phyloP scores from a whole-genome alignment of 2,113 vertebrate genomes.

The Lutjanus erythropterus region DNA sequence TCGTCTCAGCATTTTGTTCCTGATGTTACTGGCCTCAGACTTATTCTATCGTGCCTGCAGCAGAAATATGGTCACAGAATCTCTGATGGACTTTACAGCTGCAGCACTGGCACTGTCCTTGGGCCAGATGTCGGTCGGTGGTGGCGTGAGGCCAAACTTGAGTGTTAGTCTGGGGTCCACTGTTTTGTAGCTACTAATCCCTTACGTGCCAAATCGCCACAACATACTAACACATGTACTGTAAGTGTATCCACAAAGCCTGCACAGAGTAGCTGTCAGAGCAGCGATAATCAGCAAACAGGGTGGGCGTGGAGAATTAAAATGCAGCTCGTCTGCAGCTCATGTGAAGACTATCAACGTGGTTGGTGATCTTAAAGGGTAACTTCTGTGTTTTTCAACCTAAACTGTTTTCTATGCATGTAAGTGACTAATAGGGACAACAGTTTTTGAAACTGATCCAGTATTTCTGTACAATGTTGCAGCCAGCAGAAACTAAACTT shows the following conservation, averaged over 20 bases:
- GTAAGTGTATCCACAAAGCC: background rate
- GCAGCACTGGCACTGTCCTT: background rate
- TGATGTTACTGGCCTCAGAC: background rate
- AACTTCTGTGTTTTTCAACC: too few relatives aligned
- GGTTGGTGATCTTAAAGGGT: background rate
- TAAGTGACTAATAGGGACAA: too few relatives aligned
- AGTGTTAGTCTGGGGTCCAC: constrained; percentile 8
- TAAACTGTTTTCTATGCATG: too few relatives aligned
- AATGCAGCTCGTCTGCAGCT: constrained; percentile 1
- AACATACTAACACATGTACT: background rate
- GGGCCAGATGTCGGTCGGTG: background rate
- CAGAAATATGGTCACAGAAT: background rate
- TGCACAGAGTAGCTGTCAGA: constrained; percentile 15
- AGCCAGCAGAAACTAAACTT: too few relatives aligned
- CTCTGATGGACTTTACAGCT: background rate
- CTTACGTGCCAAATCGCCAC: background rate
- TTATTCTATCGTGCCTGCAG: background rate
- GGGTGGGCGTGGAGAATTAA: background rate
- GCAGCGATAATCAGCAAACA: constrained; percentile 8
- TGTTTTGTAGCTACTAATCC: constrained; percentile 7
- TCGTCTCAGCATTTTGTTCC: background rate
- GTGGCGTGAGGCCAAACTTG: background rate
- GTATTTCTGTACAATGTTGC: too few relatives aligned
- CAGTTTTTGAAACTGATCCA: too few relatives aligned
- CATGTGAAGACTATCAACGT: background rate